Percentiles rank a stretch among this genome's conserved stretches.
Conservation (phyloP, 2,888 invertebrate genomes). For the Noctua comes region DNA sequence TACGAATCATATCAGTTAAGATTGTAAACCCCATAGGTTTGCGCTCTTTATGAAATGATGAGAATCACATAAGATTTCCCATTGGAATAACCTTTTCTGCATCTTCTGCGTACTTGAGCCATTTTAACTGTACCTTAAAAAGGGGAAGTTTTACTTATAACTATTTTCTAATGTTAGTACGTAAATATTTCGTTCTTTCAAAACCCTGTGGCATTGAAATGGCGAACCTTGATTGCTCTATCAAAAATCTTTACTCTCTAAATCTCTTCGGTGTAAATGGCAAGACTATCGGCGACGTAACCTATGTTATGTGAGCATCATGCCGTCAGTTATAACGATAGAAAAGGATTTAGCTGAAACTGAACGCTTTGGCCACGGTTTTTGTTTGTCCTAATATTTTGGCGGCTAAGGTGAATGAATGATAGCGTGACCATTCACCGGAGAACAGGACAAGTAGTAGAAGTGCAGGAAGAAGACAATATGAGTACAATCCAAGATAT, state of each 20-base stretch:
- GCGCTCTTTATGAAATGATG: background rate
- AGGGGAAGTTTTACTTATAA: background rate
- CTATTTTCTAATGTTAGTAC: background rate
- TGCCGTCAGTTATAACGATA: background rate
- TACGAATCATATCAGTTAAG: background rate
- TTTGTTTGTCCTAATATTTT: background rate
- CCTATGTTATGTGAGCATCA: constrained; percentile 3
- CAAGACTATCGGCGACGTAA: constrained; percentile 8
- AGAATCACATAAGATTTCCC: constrained; percentile 6
- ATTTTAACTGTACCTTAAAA: background rate
- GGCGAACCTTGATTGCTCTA: background rate
- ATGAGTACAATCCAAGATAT: background rate
- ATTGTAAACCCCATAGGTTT: background rate
- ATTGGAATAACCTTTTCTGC: constrained; percentile 1
- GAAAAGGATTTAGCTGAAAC: constrained; percentile 12
- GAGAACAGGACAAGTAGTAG: background rate
- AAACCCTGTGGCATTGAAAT: background rate
- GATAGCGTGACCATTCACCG: background rate
- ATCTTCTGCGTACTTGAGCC: background rate
- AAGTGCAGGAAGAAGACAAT: background rate
- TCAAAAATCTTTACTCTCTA: background rate
- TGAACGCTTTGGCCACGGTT: background rate
- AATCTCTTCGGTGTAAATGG: constrained; percentile 21
- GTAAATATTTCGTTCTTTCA: background rate
- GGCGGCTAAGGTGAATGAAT: background rate